Percentiles rank a stretch among this genome's conserved stretches.
Conservation (phyloP, 1,140 invertebrate species). For the Diprion similis region DNA sequence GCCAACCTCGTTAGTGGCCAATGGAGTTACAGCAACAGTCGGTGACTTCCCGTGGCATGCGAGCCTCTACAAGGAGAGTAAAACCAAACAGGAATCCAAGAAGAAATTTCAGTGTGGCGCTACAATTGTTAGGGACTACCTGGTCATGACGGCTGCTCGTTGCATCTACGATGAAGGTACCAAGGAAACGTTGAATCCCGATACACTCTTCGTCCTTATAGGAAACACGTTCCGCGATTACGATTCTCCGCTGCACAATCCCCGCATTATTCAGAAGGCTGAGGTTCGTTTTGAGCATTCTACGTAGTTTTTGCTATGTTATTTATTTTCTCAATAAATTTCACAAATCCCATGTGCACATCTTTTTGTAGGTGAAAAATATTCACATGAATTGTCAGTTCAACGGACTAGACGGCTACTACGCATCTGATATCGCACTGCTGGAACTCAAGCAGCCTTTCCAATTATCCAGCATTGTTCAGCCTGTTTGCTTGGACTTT, state of each 20-base stretch:
- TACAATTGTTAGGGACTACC: constrained; percentile 46
- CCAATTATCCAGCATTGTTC: constrained; percentile 40
- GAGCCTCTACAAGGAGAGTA: constrained; percentile 41
- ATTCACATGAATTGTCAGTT: constrained; percentile 49
- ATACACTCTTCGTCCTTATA: constrained; percentile 36
- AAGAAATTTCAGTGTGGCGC: constrained; percentile 54
- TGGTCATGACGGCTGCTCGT: constrained; percentile 56
- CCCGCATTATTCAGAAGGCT: constrained; percentile 34
- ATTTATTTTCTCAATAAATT: too few relatives aligned
- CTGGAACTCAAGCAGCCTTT: constrained; percentile 44
- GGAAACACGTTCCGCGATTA: constrained; percentile 54
- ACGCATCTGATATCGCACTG: constrained; percentile 51
- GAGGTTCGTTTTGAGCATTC: constrained; percentile 40
- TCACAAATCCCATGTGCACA: too few relatives aligned
- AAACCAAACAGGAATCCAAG: neutral
- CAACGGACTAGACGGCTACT: constrained; percentile 43
- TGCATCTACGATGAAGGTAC: constrained; percentile 49
- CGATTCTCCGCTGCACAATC: constrained; percentile 38
- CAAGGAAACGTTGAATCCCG: constrained; percentile 36
- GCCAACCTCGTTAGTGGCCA: constrained; percentile 50
- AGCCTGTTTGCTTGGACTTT: constrained; percentile 51
- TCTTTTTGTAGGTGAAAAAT: constrained; percentile 46
- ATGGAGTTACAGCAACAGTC: constrained; percentile 40
- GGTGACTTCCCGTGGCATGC: constrained; percentile 57
- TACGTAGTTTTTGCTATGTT: too few relatives aligned